phyloP scores from a whole-genome alignment of 2,113 vertebrate species.

The Cebus imitator region DNA sequence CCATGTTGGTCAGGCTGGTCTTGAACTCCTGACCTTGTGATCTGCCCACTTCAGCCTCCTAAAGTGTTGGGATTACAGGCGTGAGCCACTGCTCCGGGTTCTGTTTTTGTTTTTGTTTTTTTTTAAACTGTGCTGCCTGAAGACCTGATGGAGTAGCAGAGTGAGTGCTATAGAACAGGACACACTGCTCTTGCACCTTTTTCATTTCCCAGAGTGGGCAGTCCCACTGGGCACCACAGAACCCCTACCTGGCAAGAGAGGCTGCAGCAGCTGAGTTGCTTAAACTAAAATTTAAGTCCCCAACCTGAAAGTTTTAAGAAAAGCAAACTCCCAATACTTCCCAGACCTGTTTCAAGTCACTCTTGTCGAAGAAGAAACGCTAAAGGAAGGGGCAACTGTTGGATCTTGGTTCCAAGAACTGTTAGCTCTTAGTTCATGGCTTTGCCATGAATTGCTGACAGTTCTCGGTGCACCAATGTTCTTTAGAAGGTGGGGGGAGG shows the following conservation, averaged over 20 bases:
- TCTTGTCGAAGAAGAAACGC: not conserved
- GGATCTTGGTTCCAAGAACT: not conserved
- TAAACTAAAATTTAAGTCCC: not conserved
- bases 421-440: not conserved
- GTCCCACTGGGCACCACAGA: accelerated
- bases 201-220: too few species aligned
- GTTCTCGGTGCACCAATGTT: accelerated
- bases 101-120: not conserved
- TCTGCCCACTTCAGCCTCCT: too few species aligned
- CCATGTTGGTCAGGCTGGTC: too few species aligned
- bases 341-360: not conserved
- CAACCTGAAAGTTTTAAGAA: not conserved
- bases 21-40: too few species aligned
- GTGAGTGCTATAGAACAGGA: not conserved
- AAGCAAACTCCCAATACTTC: not conserved
- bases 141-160: not conserved
- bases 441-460: not conserved
- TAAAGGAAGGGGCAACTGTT: not conserved
- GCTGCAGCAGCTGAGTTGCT: not conserved
- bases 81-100: too few species aligned
- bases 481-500: not conserved
- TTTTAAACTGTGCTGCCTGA: not conserved
- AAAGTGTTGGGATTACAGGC: too few species aligned
- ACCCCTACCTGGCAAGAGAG: too few species aligned
- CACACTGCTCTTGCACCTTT: accelerated